phyloP scores from a whole-genome alignment of 35 echinoderm and acorn worm species.

The Nesometra sesokonis region DNA sequence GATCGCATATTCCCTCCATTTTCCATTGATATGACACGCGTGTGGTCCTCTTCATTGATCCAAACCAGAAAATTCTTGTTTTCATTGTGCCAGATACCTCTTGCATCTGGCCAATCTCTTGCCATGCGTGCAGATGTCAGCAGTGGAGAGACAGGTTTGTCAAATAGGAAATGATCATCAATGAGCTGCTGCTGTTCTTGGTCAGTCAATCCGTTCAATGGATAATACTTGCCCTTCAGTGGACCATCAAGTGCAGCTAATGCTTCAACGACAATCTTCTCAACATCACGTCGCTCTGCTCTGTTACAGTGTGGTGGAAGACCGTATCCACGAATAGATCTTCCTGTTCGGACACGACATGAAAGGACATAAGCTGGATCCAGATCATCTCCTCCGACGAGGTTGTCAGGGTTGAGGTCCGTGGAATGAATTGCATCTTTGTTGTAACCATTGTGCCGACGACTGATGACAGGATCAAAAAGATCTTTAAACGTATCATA shows the following conservation, averaged over 20 bases:
- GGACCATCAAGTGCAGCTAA: constrained; percentile 62
- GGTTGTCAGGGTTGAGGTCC: constrained; percentile 67
- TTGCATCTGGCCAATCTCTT: constrained; percentile 89
- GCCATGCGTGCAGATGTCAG: constrained; percentile 73
- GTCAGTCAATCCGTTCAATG: constrained; percentile 76
- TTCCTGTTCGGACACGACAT: constrained; percentile 74
- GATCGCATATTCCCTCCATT: constrained; percentile 72
- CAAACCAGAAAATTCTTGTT: constrained; percentile 94
- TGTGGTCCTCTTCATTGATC: constrained; percentile 98
- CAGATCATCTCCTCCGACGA: constrained; percentile 58
- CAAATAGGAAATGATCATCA: constrained; percentile 88
- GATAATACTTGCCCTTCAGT: constrained; percentile 74
- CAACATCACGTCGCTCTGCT: constrained; percentile 72
- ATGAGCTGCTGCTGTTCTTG: constrained; percentile 87
- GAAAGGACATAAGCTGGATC: constrained; percentile 84
- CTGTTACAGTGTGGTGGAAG: constrained; percentile 68
- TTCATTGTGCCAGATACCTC: constrained; percentile 91
- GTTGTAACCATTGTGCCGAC: constrained; percentile 62
- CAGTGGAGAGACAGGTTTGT: constrained; percentile 95
- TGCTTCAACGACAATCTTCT: constrained; percentile 58
- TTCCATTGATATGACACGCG: constrained; percentile 97
- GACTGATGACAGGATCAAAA: constrained; percentile 78
- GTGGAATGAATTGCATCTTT: constrained; percentile 55
- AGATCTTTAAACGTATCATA: constrained; percentile 68
- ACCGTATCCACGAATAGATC: constrained; percentile 59